phyloP scores from a whole-genome alignment of 2,888 invertebrate species.

The Pollenia amentaria region DNA sequence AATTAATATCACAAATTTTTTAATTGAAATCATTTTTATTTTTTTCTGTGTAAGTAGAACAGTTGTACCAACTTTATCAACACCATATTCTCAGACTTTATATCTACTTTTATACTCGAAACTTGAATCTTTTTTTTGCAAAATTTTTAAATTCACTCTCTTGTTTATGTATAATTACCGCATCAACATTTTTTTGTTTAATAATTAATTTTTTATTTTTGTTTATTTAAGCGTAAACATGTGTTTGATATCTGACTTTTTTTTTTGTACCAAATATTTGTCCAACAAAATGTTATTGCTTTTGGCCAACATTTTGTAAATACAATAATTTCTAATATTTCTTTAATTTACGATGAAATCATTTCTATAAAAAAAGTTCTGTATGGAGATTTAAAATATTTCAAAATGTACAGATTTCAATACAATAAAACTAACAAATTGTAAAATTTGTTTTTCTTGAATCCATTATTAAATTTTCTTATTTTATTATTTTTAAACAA shows the following conservation, averaged over 20 bases:
- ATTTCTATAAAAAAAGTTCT: conserved; percentile 9
- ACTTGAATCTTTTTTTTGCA: too few relatives aligned
- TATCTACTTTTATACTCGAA: too few relatives aligned
- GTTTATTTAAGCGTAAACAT: conserved; percentile 63
- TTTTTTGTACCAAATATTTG: conserved; percentile 41
- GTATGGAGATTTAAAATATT: not conserved
- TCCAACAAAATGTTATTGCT: conserved; percentile 33
- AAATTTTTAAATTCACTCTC: not conserved
- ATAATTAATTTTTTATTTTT: conserved; percentile 29
- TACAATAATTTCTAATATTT: not conserved
- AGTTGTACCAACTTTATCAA: too few relatives aligned
- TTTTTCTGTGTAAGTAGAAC: too few relatives aligned
- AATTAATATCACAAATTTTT: too few relatives aligned
- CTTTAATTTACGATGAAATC: not conserved
- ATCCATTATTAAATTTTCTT: too few relatives aligned
- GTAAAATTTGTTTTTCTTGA: too few relatives aligned
- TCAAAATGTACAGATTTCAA: too few relatives aligned
- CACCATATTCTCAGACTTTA: too few relatives aligned
- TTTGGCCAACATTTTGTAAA: conserved; percentile 9
- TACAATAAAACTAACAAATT: too few relatives aligned
- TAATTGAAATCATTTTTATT: too few relatives aligned
- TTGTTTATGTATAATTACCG: conserved; percentile 33
- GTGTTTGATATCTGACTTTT: conserved; percentile 49
- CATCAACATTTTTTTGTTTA: conserved; percentile 1
- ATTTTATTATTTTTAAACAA: too few relatives aligned